phyloP scores from a whole-genome alignment of 2,888 invertebrate genomes.

The Agriopis leucophaearia region DNA sequence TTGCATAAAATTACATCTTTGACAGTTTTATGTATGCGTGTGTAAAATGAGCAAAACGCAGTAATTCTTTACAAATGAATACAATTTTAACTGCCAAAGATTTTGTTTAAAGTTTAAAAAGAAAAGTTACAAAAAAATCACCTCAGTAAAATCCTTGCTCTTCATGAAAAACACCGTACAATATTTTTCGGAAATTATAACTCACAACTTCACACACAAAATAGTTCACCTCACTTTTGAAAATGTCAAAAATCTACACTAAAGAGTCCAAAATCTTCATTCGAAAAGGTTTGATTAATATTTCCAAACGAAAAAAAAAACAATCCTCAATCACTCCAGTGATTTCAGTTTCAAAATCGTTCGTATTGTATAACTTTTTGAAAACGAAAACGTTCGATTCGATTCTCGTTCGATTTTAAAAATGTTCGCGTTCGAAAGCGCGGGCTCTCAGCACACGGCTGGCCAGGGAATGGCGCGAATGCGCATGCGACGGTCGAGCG shows the following conservation, averaged over 20 bases:
- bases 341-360: background rate
- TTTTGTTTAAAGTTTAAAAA: background rate
- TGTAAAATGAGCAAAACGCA: too few species aligned
- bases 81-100: background rate
- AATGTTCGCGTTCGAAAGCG: conserved; percentile 33
- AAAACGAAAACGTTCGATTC: conserved; percentile 24
- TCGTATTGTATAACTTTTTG: conserved; percentile 3
- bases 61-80: too few species aligned
- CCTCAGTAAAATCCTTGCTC: conserved; percentile 63
- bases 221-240: conserved; percentile 24
- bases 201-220: conserved; percentile 35
- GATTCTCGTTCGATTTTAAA: conserved; percentile 29
- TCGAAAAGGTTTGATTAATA: background rate
- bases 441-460: conserved; percentile 54
- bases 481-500: conserved; percentile 34
- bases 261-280: conserved; percentile 5
- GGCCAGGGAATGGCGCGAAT: conserved; percentile 61
- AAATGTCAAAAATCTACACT: conserved; percentile 25
- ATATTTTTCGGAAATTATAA: conserved; percentile 50
- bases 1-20: background rate
- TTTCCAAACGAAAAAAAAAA: background rate
- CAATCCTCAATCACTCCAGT: background rate
- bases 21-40: too few species aligned
- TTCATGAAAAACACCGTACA: conserved; percentile 52
- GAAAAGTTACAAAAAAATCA: conserved; percentile 30